Evolutionary conservation across 2,113 vertebrate genomes (phyloP).

Genomic region (Collichthys lucidus): DNA sequence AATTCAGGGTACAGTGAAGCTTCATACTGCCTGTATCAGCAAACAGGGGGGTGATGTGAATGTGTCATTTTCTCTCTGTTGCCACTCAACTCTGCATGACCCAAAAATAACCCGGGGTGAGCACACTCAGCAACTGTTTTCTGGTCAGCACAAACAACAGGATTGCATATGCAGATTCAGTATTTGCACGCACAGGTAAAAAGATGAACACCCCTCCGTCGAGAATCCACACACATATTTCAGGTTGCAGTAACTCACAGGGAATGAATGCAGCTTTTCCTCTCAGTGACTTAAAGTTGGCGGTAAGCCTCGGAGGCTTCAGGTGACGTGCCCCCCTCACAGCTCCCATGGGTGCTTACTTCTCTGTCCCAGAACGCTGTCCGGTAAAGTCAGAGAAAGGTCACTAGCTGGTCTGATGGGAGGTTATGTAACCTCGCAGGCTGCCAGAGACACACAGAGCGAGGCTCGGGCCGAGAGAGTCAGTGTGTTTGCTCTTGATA

Average conservation of each 20-base stretch:
- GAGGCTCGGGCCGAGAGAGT: conserved; percentile 23
- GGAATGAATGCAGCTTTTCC: neutral
- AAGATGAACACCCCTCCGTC: conserved; percentile 28
- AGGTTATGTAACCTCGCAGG: conserved; percentile 64
- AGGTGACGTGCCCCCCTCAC: conserved; percentile 26
- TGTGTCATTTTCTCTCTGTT: conserved; percentile 49
- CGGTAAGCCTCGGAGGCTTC: conserved; percentile 6
- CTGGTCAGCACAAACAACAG: conserved; percentile 69
- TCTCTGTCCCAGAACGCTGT: conserved; percentile 37
- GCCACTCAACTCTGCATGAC: conserved; percentile 69
- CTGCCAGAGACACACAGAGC: conserved; percentile 52
- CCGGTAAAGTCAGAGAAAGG: conserved; percentile 68
- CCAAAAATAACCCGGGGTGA: conserved; percentile 68
- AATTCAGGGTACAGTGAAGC: conserved; percentile 2
- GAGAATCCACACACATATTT: conserved; percentile 16
- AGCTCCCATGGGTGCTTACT: conserved; percentile 34
- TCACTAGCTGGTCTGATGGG: conserved; percentile 54
- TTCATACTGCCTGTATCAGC: conserved; percentile 29
- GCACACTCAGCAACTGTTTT: conserved; percentile 66
- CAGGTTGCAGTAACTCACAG: conserved; percentile 11
- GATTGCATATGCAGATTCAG: conserved; percentile 32
- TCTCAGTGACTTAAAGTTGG: conserved; percentile 23
- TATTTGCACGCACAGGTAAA: conserved; percentile 34
- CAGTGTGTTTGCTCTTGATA: conserved; percentile 48
- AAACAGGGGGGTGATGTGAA: conserved; percentile 21